Evolutionary conservation across 1,140 invertebrate species (phyloP), one percentile per base, ranked within the genome.

Genomic region (Philotrypesis tridentata): DNA sequence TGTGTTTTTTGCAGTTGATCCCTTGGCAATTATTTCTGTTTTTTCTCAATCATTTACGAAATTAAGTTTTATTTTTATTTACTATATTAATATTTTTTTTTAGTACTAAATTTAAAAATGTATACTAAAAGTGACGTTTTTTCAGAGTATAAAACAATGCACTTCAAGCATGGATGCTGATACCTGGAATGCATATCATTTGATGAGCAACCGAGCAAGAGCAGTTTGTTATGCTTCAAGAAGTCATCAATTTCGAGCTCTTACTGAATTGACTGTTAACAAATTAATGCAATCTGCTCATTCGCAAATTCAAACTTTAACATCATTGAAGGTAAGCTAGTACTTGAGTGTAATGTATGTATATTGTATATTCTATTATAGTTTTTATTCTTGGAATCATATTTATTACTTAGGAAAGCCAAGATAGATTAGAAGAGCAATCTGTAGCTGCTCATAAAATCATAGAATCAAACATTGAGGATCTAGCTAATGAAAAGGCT

Each of bases 121-220:
- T 72, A 73, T 61, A 63, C 43, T 43, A 79, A 73, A 68, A 67
- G n/a, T 68, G 12, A 67, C 63, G 31, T 55, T 77, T 81, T 87
- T 84, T 78, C 84, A 94, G 94, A 89, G 91, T 14, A 83, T 95
- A 60, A 92, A 90, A 85, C 93, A 95, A 71, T 96, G 95, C 87
- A 96, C 95, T 21, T 92, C 87, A 9, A 87, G 92, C 23, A 96
- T 96, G 95, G 94, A 95, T 89, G 87, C 93, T 33, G 93, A 94
- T 85, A 94, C 93, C 33, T 95, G 95, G 95, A 95, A 95, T 88
- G 93, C 94, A 8, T 96, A 95, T 86, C 94, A 95, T 87, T 91
- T 95, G 75, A 94, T 96, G 88, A 93, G 93, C 79, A 95, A 95
- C 85, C 88, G 95, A 88, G 95, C 94, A 2, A 88, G 94, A 79